Percentiles rank a stretch among this genome's conserved stretches.
These are phyloP conservation scores for Himalopsyche tibetana DNA, from an alignment of 2,888 invertebrate species.

Conservation along the genomic window DNA sequence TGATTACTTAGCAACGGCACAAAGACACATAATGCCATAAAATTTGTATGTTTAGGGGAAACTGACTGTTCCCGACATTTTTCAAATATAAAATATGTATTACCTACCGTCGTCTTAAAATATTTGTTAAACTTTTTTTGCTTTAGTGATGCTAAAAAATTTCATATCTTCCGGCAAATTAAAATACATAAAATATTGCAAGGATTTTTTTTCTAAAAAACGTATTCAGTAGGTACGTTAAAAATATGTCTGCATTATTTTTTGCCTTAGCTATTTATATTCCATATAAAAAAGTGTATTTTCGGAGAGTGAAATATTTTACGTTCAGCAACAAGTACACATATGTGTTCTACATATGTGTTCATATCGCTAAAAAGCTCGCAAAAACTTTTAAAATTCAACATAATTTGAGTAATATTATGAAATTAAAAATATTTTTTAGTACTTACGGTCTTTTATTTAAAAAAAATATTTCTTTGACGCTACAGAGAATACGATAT, in stretches of 20 bases:
- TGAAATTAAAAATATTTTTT: no score
- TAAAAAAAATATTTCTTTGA: no score
- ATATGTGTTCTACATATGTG: no score
- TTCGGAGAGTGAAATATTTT: not conserved
- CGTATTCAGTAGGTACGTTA: not conserved
- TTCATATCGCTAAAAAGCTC: no score
- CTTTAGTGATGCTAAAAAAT: conserved; percentile 14
- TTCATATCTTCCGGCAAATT: not conserved
- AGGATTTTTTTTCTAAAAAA: not conserved
- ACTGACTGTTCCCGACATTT: conserved; percentile 35
- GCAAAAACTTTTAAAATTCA: no score
- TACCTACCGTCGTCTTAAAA: not conserved
- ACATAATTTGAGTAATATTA: no score
- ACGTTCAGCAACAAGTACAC: not conserved
- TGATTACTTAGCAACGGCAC: conserved; percentile 37
- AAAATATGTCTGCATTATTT: not conserved
- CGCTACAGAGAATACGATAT: no score
- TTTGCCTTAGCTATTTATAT: not conserved
- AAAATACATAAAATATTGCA: conserved; percentile 19
- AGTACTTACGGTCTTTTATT: no score
- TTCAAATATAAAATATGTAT: conserved; percentile 37
- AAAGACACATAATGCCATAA: conserved; percentile 43
- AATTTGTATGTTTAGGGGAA: conserved; percentile 39
- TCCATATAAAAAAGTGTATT: not conserved
- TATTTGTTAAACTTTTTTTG: conserved; percentile 34